Percentiles rank a stretch among this genome's conserved stretches.
Conservation (phyloP, 1,140 invertebrate species). For the Halesus radiatus region DNA sequence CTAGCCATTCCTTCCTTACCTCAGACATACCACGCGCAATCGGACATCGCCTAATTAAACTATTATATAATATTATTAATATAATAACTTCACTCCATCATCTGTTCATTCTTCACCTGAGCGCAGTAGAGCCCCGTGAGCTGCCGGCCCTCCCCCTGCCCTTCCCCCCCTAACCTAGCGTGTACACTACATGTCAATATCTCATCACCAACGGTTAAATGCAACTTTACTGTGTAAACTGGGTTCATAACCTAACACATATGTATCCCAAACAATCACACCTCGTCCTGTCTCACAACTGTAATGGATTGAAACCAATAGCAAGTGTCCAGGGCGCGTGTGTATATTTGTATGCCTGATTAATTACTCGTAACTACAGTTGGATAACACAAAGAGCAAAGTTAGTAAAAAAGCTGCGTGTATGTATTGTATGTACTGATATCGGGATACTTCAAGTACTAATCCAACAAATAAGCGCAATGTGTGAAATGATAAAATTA, state of each 20-base stretch:
- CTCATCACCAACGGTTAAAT: constrained; percentile 2
- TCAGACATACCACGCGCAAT: constrained; percentile 50
- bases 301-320: too few relatives aligned
- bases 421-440: background rate
- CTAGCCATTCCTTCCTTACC: constrained; percentile 43
- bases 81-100: constrained; percentile 50
- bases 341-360: too few relatives aligned
- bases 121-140: constrained; percentile 27
- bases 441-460: too few relatives aligned
- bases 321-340: too few relatives aligned
- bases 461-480: constrained; percentile 6
- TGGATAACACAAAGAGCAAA: too few relatives aligned
- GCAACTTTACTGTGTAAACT: constrained; percentile 9
- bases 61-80: constrained; percentile 57
- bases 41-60: constrained; percentile 56
- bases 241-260: background rate
- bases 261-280: too few relatives aligned
- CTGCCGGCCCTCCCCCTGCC: constrained; percentile 23
- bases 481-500: background rate
- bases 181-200: background rate
- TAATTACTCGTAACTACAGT: too few relatives aligned
- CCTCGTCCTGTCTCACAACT: too few relatives aligned
- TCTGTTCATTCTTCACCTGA: constrained; percentile 47
- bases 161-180: background rate
- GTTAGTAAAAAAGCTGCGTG: background rate